Evolutionary conservation across 2,113 vertebrate genomes (phyloP), one percentile per base, ranked within the genome.

Genomic region (Setophaga coronata): DNA sequence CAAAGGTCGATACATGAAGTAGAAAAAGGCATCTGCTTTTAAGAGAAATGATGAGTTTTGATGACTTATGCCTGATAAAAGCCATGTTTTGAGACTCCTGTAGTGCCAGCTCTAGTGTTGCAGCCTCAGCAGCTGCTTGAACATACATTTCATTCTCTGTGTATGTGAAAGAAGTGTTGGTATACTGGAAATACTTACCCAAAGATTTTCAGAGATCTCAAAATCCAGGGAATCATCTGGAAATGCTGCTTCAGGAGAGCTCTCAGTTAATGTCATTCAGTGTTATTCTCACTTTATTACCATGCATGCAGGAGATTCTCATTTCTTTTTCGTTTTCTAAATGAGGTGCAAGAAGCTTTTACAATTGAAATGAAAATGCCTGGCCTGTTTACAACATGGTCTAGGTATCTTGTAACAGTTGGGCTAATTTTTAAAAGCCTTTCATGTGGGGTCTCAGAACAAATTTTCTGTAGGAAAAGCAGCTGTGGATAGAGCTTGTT

Each of bases 371-470:
- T 70, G 51, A 73, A 77, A 71, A 40, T 88, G 34, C 47, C 26
- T 31, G 14, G 38, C 45, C 82, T 95, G 84, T 94, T 91, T 94
- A 77, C 58, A 90, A 42, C 50, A 17, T 33, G 18, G 48, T 79
- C 19, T 57, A 23, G 62, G 7, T 62, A 48, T 91, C 84, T 77
- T 73, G 64, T 60, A 83, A 58, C 54, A 43, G 66, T 34, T 94
- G 89, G 91, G 64, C 66, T 95, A 92, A 81, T 94, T 96, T 96
- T 89, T 43, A 78, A 88, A 90, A 93, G 42, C 38, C 51, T 92
- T 81, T 88, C 57, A 69, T 89, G 34, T 25, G 60, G 67, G 13
- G 53, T 77, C 21, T 92, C 31, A 29, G 69, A 92, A 70, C 66
- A 94, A 54, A 64, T 89, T 93, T 93, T 92, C 58, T 77, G 21